These are phyloP conservation scores for Potamarius usumacintae DNA, from an alignment of 2,113 vertebrate species.

Conservation along the genomic window DNA sequence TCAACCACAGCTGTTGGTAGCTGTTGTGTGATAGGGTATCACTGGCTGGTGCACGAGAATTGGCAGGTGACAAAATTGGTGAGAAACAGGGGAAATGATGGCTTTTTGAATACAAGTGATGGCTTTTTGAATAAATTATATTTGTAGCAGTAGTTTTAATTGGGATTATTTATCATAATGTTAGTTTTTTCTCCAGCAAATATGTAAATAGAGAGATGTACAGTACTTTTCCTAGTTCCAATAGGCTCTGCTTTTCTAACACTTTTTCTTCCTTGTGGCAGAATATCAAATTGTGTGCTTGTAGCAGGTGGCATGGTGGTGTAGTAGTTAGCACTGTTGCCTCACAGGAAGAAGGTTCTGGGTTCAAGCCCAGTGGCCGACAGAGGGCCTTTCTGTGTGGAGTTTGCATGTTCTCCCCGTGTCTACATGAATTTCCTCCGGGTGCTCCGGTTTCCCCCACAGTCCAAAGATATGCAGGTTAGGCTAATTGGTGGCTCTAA, in stretches of 20 bases:
- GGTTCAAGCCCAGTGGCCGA: too few species aligned
- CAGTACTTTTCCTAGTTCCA: background rate
- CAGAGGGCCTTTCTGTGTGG: too few species aligned
- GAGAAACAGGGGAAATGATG: background rate
- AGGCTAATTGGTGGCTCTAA: too few species aligned
- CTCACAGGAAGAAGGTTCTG: too few species aligned
- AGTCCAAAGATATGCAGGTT: too few species aligned
- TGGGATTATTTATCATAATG: background rate
- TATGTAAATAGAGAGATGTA: background rate
- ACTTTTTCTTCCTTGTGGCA: background rate
- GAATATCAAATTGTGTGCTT: background rate
- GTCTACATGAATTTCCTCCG: too few species aligned
- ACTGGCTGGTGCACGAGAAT: background rate
- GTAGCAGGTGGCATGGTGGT: background rate
- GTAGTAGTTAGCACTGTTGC: too few species aligned
- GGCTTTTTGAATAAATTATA: too few species aligned
- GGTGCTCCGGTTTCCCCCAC: too few species aligned
- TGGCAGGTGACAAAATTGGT: background rate
- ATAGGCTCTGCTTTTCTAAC: background rate
- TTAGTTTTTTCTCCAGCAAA: background rate
- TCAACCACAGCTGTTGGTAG: constrained; percentile 1
- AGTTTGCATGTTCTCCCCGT: too few species aligned
- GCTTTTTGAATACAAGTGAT: background rate
- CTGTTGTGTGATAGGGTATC: background rate
- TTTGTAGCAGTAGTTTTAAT: background rate